Evolutionary conservation across 2,797 vertebrate genomes (phyloP).

Genomic region (Acomys russatus): DNA sequence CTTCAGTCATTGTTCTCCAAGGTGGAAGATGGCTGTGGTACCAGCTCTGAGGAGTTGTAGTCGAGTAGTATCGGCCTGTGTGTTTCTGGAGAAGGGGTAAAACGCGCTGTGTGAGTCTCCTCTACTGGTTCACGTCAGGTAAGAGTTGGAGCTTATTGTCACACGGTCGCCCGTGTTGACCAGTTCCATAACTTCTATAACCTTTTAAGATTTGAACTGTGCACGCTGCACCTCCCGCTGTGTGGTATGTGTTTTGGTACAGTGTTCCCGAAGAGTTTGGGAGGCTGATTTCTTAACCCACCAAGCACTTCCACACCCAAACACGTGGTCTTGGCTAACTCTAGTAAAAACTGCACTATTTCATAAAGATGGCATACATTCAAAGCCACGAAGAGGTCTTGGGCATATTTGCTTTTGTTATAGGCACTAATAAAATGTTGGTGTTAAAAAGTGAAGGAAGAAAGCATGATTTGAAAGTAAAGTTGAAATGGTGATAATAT

Average conservation of each 20-base stretch:
- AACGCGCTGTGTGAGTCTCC: conserved; percentile 1
- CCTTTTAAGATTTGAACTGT: neutral
- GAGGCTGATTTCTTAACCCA: conserved; percentile 60
- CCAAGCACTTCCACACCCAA: conserved; percentile 62
- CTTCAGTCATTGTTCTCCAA: neutral
- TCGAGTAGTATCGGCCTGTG: neutral
- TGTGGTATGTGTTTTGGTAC: conserved; percentile 37
- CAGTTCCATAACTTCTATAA: neutral
- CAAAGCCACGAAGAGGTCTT: conserved; percentile 40
- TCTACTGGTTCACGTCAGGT: conserved; percentile 56
- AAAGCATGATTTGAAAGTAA: conserved; percentile 62
- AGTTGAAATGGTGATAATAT: neutral
- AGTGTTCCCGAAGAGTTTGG: conserved; percentile 39
- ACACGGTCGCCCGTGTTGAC: neutral
- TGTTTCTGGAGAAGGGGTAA: conserved; percentile 48
- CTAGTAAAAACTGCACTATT: conserved; percentile 60
- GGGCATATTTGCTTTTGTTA: conserved; percentile 44
- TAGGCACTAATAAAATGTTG: conserved; percentile 35
- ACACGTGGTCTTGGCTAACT: conserved; percentile 76
- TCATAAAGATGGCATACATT: conserved; percentile 54
- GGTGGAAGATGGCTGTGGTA: neutral
- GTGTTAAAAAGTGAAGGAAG: conserved; percentile 36
- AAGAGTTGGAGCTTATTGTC: conserved; percentile 41
- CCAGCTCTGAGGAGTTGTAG: neutral
- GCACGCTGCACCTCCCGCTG: neutral